Conservation (phyloP, 1,140 invertebrate genomes). For the Cotesia typhae region DNA sequence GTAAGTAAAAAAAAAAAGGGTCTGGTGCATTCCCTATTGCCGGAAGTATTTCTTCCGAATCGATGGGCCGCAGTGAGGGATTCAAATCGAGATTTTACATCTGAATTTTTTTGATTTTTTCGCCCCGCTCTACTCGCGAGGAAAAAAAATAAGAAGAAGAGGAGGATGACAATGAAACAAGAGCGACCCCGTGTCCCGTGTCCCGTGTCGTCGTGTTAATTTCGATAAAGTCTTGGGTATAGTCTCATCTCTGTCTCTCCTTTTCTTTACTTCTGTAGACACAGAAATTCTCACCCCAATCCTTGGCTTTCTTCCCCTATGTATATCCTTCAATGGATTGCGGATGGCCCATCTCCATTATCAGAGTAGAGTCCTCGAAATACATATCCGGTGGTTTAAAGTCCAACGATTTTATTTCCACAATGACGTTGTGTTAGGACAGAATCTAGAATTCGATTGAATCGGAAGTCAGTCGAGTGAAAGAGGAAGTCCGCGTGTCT, state of each 20-base stretch:
- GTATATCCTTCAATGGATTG: conserved; percentile 27
- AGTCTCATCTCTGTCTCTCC: not conserved
- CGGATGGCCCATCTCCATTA: conserved; percentile 51
- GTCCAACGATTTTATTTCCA: conserved; percentile 41
- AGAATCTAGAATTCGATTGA: no score
- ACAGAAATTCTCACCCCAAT: not conserved
- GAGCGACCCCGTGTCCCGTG: conserved; percentile 22
- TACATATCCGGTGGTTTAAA: conserved; percentile 57
- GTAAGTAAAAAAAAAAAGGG: conserved; percentile 2
- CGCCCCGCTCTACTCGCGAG: not conserved
- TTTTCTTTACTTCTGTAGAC: conserved; percentile 25
- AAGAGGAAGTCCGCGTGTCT: no score
- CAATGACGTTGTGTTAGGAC: conserved; percentile 19
- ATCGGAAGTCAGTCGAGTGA: no score
- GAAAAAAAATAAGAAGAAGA: conserved; percentile 12
- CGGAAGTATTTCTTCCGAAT: conserved; percentile 66
- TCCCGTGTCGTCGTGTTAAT: conserved; percentile 29
- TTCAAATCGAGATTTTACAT: conserved; percentile 65
- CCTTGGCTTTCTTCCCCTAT: not conserved
- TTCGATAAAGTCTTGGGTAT: conserved; percentile 25
- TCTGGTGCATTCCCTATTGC: conserved; percentile 38
- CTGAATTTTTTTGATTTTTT: conserved; percentile 57
- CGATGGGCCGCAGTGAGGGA: conserved; percentile 54
- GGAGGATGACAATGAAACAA: conserved; percentile 23
- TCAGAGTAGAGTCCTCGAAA: conserved; percentile 48